These are phyloP conservation scores for Phasianus colchicus DNA, from an alignment of 2,113 vertebrate genomes.

Conservation along the genomic window DNA sequence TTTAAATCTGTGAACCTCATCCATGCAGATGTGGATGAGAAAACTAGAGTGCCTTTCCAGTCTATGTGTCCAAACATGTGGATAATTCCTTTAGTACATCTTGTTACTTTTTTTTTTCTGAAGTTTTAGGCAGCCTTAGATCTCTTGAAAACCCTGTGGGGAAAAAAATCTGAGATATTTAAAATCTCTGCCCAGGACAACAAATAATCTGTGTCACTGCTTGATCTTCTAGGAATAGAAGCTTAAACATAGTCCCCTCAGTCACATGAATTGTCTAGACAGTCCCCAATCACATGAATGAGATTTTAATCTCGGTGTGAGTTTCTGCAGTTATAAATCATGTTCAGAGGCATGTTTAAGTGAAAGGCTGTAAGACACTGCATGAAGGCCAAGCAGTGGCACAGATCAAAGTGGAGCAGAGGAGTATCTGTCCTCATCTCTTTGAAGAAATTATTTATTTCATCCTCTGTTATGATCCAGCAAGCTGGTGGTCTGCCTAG, in stretches of 20 bases:
- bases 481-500: accelerated
- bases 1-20: not conserved
- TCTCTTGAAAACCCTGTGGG: not conserved
- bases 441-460: not conserved
- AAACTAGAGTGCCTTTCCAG: not conserved
- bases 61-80: not conserved
- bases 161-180: not conserved
- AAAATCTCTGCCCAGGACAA: not conserved
- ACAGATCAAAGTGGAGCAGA: not conserved
- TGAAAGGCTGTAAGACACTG: not conserved
- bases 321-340: not conserved
- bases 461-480: accelerated
- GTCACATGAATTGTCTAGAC: not conserved
- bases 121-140: not conserved
- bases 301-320: not conserved
- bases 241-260: not conserved
- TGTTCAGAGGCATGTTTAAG: accelerated
- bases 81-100: not conserved
- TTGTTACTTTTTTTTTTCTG: not conserved
- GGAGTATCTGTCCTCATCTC: not conserved
- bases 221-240: not conserved
- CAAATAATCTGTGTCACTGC: not conserved
- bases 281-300: not conserved
- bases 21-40: not conserved
- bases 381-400: not conserved